These are phyloP conservation scores for Trochalopteron elliotii DNA, from an alignment of 2,113 vertebrate species.

Conservation along the genomic window DNA sequence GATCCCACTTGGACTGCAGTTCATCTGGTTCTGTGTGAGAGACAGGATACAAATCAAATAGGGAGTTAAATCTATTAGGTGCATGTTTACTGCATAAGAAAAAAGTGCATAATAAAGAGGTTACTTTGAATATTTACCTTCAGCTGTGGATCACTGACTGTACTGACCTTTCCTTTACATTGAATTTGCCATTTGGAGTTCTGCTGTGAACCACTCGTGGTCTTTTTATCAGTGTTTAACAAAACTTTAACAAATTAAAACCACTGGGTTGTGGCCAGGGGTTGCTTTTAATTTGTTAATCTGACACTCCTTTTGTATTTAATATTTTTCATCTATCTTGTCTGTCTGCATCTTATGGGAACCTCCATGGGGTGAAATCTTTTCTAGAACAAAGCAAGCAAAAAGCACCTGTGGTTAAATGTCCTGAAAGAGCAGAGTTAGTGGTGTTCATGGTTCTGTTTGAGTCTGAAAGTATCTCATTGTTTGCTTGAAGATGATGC, in stretches of 20 bases:
- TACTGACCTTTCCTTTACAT: background rate
- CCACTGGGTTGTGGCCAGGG: background rate
- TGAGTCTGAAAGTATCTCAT: background rate
- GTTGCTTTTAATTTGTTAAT: background rate
- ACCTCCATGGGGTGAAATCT: background rate
- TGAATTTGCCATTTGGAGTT: background rate
- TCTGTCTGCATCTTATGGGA: constrained; percentile 2
- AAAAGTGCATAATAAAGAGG: background rate
- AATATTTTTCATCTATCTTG: background rate
- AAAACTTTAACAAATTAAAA: background rate
- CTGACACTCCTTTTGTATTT: background rate
- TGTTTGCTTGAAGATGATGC: background rate
- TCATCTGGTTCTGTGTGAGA: background rate
- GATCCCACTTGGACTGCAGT: background rate
- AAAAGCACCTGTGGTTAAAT: constrained; percentile 18
- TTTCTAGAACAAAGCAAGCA: constrained; percentile 11
- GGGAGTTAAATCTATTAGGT: background rate
- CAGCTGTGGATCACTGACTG: background rate
- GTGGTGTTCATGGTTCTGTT: background rate
- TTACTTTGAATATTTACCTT: background rate
- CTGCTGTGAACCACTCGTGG: background rate
- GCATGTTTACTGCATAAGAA: background rate
- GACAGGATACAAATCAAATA: background rate
- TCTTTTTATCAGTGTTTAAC: background rate
- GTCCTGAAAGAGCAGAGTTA: background rate